Evolutionary conservation across 2,113 vertebrate genomes (phyloP), one percentile per base, ranked within the genome.

Genomic region (Pseudolaguvia tuberculata): DNA sequence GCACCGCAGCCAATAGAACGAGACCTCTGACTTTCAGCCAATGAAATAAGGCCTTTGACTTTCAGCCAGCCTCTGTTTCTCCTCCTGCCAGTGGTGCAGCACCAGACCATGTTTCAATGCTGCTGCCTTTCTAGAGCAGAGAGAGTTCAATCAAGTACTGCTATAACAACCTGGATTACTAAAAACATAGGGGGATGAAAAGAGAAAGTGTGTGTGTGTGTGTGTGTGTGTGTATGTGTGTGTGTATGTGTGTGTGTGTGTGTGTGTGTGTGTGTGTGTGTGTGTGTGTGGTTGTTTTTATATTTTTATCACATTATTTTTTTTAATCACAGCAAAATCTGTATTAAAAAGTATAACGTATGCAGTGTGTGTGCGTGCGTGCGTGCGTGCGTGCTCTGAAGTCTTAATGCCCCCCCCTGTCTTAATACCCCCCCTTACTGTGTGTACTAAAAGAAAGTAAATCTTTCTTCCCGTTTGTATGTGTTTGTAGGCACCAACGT

Each of bases 401-500:
- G n/a, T n/a, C n/a, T n/a, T n/a, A n/a, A n/a, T n/a, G n/a, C n/a
- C n/a, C n/a, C n/a, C n/a, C n/a, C n/a, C n/a, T n/a, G n/a, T n/a
- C n/a, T n/a, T n/a, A n/a, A n/a, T n/a, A n/a, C n/a, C n/a, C n/a
- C n/a, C n/a, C n/a, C n/a, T n/a, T n/a, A n/a, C n/a, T n/a, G n/a
- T n/a, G n/a, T n/a, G n/a, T n/a, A n/a, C n/a, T n/a, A n/a, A n/a
- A n/a, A n/a, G n/a, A n/a, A n/a, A n/a, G n/a, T n/a, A n/a, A n/a
- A n/a, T n/a, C n/a, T n/a, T n/a, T n/a, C n/a, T n/a, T n/a, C n/a
- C n/a, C n/a, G n/a, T n/a, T n/a, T n/a, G n/a, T n/a, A n/a, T n/a
- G n/a, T n/a, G n/a, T n/a, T n/a, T n/a, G n/a, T 35, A 99, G 97
- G 97, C 52, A 99, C 97, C 70, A 99, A 99, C 15, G 97, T 98